These are phyloP conservation scores for Zoanthus gigantus DNA, from an alignment of 92 coral and sea anemone species.

Conservation along the genomic window DNA sequence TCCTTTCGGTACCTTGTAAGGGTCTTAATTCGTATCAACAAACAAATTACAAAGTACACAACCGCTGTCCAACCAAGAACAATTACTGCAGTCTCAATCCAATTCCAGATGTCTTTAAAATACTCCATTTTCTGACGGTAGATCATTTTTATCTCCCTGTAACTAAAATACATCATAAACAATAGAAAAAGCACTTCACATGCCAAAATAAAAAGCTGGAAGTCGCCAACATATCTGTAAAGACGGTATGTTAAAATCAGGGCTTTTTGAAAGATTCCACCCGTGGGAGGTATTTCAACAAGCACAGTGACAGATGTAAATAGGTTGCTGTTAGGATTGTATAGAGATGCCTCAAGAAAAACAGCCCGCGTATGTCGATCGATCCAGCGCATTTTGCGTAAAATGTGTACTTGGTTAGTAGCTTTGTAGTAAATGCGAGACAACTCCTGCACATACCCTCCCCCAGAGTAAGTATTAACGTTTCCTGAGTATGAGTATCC, in stretches of 20 bases:
- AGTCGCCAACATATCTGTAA: conserved; percentile 92
- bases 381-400: conserved; percentile 68
- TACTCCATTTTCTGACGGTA: conserved; percentile 55
- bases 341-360: conserved; percentile 83
- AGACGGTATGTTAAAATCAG: conserved; percentile 82
- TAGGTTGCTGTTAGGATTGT: conserved; percentile 92
- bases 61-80: conserved; percentile 81
- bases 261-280: conserved; percentile 73
- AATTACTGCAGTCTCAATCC: conserved; percentile 72
- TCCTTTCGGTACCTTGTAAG: conserved; percentile 66
- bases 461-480: conserved; percentile 87
- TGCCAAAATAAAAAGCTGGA: conserved; percentile 82
- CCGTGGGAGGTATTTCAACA: conserved; percentile 79
- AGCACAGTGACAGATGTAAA: conserved; percentile 89
- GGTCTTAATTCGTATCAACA: conserved; percentile 82
- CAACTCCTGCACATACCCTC: conserved; percentile 83
- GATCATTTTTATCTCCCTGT: conserved; percentile 76
- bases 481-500: conserved; percentile 80
- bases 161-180: conserved; percentile 81
- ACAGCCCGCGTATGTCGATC: conserved; percentile 82
- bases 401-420: conserved; percentile 61
- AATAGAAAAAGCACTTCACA: conserved; percentile 82
- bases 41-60: conserved; percentile 78
- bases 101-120: conserved; percentile 77
- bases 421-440: conserved; percentile 82